Conservation (phyloP, 1,140 invertebrate species). For the Papilio polytes region DNA sequence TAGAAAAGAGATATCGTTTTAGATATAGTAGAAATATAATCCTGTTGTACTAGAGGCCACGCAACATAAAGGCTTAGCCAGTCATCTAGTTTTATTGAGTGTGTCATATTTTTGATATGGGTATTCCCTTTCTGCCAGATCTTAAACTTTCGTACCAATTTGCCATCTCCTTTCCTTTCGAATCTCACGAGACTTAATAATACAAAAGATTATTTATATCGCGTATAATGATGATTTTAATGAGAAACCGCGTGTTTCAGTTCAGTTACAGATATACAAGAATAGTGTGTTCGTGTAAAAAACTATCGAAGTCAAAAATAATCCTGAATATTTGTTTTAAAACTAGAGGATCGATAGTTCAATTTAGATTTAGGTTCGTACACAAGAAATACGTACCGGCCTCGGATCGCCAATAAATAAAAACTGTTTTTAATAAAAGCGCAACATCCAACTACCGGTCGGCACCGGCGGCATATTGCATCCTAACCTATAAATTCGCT, state of each 20-base stretch:
- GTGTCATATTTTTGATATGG: conserved; percentile 17
- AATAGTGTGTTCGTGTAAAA: not conserved
- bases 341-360: conserved; percentile 16
- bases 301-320: not conserved
- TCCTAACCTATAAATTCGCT: conserved; percentile 79
- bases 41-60: not conserved
- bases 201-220: not conserved
- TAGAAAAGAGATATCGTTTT: not conserved
- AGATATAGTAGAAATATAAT: not conserved
- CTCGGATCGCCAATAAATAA: conserved; percentile 80
- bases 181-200: not conserved
- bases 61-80: conserved; percentile 14
- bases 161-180: not conserved
- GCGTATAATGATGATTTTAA: not conserved
- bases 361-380: conserved; percentile 34
- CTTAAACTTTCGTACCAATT: not conserved
- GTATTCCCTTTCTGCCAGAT: conserved; percentile 6
- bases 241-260: not conserved
- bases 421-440: conserved; percentile 82
- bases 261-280: not conserved
- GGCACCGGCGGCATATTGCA: conserved; percentile 77
- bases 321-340: conserved; percentile 7
- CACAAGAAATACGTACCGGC: conserved; percentile 54
- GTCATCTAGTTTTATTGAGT: conserved; percentile 15
- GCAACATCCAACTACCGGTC: conserved; percentile 65